Evolutionary conservation across 2,888 invertebrate species (phyloP).

Genomic region (Isotomurus palustris): DNA sequence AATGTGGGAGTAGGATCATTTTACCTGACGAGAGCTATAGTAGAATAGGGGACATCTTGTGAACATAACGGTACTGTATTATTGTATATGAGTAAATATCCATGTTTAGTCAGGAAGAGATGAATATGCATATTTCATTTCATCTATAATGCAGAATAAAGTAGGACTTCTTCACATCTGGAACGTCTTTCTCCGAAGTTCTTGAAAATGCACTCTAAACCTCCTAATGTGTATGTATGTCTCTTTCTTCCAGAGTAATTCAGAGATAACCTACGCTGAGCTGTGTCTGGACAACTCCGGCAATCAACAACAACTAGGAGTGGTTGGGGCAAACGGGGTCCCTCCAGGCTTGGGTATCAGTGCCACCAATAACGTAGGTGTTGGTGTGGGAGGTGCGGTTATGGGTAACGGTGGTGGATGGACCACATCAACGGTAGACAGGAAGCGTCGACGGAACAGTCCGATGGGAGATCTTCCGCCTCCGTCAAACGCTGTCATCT

Average conservation of each 20-base stretch:
- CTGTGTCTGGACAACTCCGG: constrained; percentile 57
- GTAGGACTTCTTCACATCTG: too few relatives aligned
- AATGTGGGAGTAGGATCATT: too few relatives aligned
- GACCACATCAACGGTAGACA: constrained; percentile 47
- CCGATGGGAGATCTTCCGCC: constrained; percentile 54
- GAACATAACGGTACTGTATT: too few relatives aligned
- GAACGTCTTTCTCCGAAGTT: too few relatives aligned
- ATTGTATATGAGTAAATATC: too few relatives aligned
- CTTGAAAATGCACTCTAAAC: too few relatives aligned
- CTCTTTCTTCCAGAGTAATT: constrained; percentile 47
- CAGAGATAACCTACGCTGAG: constrained; percentile 62
- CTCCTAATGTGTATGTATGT: too few relatives aligned
- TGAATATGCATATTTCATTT: too few relatives aligned
- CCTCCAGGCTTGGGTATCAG: constrained; percentile 42
- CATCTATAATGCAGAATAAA: too few relatives aligned
- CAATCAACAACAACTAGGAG: constrained; percentile 48
- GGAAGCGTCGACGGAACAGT: constrained; percentile 54
- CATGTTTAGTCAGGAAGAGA: too few relatives aligned
- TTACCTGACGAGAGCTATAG: too few relatives aligned
- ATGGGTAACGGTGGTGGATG: constrained; percentile 32
- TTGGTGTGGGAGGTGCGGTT: constrained; percentile 24
- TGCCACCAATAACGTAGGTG: constrained; percentile 40
- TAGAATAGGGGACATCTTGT: too few relatives aligned
- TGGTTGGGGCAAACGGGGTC: constrained; percentile 41
- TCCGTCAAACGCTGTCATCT: constrained; percentile 63